Conservation (phyloP, 2,888 invertebrate species). For the Leptinotarsa haldemani region DNA sequence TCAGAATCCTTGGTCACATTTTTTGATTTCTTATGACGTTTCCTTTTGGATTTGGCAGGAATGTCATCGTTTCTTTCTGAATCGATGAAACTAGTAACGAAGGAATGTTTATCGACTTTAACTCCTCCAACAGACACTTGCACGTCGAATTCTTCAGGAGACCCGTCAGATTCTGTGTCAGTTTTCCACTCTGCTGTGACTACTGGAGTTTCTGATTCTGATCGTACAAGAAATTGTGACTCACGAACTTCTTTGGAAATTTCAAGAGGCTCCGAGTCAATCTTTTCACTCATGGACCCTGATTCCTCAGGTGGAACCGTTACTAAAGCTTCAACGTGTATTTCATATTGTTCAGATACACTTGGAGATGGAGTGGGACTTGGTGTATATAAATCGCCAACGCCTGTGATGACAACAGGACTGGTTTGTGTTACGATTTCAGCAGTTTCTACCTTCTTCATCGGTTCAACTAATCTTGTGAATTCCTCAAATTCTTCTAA, state of each 20-base stretch:
- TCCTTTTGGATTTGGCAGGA: conserved; percentile 49
- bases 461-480: conserved; percentile 35
- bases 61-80: conserved; percentile 48
- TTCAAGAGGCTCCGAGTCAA: not conserved
- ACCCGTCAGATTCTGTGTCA: conserved; percentile 35
- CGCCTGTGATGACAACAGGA: conserved; percentile 68
- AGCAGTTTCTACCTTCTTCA: conserved; percentile 57
- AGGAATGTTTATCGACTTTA: conserved; percentile 49
- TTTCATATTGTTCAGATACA: conserved; percentile 66
- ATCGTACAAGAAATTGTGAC: conserved; percentile 29
- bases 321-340: conserved; percentile 72
- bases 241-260: conserved; percentile 27
- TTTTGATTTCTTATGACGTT: conserved; percentile 47
- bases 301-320: conserved; percentile 66
- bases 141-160: conserved; percentile 56
- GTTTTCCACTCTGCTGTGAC: not conserved
- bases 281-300: conserved; percentile 41
- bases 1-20: conserved; percentile 34
- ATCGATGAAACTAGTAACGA: conserved; percentile 51
- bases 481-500: conserved; percentile 30
- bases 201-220: conserved; percentile 22
- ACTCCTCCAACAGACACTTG: conserved; percentile 58
- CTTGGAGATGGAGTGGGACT: conserved; percentile 47
- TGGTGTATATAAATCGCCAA: conserved; percentile 45
- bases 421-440: conserved; percentile 70